These are phyloP conservation scores for Zaprionus lineosus DNA, from an alignment of 2,888 invertebrate genomes.

Conservation along the genomic window DNA sequence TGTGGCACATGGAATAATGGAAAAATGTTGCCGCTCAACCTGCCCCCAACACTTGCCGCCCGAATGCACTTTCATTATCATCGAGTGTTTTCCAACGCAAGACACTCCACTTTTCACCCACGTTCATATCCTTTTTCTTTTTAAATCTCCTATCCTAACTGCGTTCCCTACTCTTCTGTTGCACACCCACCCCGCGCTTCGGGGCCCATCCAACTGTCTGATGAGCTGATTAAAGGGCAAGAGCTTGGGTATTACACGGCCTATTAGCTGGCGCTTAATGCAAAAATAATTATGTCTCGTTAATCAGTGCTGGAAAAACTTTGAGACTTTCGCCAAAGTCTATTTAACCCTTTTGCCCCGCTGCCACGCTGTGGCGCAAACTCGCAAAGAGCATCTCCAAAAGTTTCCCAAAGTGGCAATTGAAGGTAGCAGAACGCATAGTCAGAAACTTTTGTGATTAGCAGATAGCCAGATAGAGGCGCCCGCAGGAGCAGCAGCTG, in stretches of 20 bases:
- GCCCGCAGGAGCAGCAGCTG: conserved; percentile 33
- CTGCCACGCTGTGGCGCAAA: conserved; percentile 18
- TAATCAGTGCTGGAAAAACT: conserved; percentile 64
- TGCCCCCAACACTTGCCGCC: conserved; percentile 52
- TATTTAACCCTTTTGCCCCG: conserved; percentile 39
- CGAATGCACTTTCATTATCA: conserved; percentile 79
- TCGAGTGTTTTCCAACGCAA: conserved; percentile 71
- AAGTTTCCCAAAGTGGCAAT: conserved; percentile 54
- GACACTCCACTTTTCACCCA: conserved; percentile 17
- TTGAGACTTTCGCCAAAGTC: conserved; percentile 64
- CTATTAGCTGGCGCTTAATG: conserved; percentile 74
- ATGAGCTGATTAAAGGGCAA: conserved; percentile 60
- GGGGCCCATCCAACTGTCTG: conserved; percentile 57
- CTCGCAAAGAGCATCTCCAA: not conserved
- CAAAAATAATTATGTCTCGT: conserved; percentile 75
- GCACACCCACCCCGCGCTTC: too few relatives aligned
- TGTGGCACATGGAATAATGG: conserved; percentile 64
- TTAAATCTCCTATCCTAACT: conserved; percentile 14
- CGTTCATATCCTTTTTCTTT: conserved; percentile 5
- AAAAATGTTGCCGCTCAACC: conserved; percentile 66
- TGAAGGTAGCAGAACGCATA: conserved; percentile 62
- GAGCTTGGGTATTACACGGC: conserved; percentile 66
- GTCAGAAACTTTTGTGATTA: conserved; percentile 75
- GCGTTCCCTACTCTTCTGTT: not conserved
- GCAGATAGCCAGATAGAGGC: conserved; percentile 60